Evolutionary conservation across 2,888 invertebrate species (phyloP).

Genomic region (Caenorhabditis sinica): DNA sequence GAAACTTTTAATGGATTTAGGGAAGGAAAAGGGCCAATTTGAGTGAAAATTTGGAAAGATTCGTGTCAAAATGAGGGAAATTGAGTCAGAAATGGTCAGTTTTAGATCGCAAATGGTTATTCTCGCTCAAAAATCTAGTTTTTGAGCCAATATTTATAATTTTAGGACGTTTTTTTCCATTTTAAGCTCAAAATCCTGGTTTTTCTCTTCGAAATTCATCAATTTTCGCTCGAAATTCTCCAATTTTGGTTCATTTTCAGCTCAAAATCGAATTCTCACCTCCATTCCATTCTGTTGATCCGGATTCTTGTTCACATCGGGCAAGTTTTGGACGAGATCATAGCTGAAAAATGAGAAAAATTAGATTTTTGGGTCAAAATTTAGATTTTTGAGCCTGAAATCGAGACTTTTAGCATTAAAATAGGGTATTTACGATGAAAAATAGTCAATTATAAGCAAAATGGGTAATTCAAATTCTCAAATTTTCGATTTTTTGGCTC

Average conservation of each 20-base stretch:
- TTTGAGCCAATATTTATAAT: neutral
- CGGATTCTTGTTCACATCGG: neutral
- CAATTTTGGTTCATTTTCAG: too few species aligned
- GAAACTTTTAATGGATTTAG: neutral
- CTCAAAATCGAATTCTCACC: neutral
- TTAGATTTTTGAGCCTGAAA: too few species aligned
- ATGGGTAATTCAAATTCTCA: too few species aligned
- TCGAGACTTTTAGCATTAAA: too few species aligned
- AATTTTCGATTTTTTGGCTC: too few species aligned
- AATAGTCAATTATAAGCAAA: too few species aligned
- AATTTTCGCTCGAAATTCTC: neutral
- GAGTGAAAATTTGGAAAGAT: too few species aligned
- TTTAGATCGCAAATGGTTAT: too few species aligned
- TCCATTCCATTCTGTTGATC: neutral
- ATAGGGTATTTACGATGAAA: too few species aligned
- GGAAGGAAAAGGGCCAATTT: neutral
- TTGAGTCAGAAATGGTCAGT: neutral
- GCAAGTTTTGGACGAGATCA: neutral
- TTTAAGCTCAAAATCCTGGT: neutral
- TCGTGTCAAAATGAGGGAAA: too few species aligned
- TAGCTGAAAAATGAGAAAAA: neutral
- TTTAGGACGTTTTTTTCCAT: neutral
- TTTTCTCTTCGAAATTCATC: neutral
- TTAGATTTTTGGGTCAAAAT: neutral
- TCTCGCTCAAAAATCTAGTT: neutral